A percentile compares a stretch with the other conserved stretches of the same genome.
Evolutionary conservation across 2,113 vertebrate genomes (phyloP).

Genomic region (Hydropotes inermis): DNA sequence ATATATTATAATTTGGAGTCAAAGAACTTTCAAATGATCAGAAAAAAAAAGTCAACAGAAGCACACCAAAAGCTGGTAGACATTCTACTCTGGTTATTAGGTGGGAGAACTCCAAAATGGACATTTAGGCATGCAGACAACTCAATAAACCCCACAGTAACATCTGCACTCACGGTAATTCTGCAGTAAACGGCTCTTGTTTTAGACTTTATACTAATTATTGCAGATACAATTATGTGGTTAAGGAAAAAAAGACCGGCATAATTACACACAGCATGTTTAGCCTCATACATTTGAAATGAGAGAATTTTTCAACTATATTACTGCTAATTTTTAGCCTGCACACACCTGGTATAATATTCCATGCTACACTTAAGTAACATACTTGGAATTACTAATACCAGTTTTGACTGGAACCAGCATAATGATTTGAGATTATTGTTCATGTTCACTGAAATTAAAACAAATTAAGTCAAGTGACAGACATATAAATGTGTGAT

Average conservation of each 20-base stretch:
- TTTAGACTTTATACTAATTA: constrained; percentile 29
- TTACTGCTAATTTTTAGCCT: constrained; percentile 52
- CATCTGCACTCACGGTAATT: not conserved
- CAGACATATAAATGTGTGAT: constrained; percentile 42
- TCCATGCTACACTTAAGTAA: constrained; percentile 3
- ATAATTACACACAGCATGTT: constrained; percentile 38
- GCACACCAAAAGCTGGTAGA: not conserved
- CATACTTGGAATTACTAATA: constrained; percentile 15
- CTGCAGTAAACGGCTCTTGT: not conserved
- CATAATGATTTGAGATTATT: constrained; percentile 25
- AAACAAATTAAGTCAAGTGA: constrained; percentile 14
- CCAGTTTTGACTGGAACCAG: not conserved
- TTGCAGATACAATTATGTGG: not conserved
- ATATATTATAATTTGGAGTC: not conserved
- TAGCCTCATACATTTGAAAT: constrained; percentile 54
- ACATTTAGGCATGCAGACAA: not conserved
- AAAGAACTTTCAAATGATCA: not conserved
- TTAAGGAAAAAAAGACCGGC: not conserved
- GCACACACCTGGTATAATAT: constrained; percentile 28
- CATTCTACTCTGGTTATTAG: not conserved
- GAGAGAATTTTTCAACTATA: constrained; percentile 34
- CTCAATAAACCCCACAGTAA: not conserved
- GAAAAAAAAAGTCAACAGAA: not conserved
- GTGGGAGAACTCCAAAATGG: not conserved
- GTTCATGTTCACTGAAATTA: constrained; percentile 29